A percentile compares a stretch with the other conserved stretches of the same genome.
These are phyloP conservation scores for Microctonus aethiopoides DNA, from an alignment of 2,888 invertebrate species.

Conservation along the genomic window DNA sequence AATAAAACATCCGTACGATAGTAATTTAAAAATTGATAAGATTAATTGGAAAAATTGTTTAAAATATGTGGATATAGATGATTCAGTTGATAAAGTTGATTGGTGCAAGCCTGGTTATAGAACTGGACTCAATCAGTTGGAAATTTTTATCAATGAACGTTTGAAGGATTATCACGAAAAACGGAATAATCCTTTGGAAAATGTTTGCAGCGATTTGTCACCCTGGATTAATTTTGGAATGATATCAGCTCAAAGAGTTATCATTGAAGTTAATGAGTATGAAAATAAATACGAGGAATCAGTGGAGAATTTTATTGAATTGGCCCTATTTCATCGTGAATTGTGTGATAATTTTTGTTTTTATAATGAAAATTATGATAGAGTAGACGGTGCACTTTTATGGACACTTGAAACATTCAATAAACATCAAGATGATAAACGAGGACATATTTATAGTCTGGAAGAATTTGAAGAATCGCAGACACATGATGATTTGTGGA, in stretches of 20 bases:
- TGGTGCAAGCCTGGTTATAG: slow-evolving; percentile 84
- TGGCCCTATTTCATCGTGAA: slow-evolving; percentile 87
- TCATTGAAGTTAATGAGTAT: slow-evolving; percentile 77
- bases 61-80: slow-evolving; percentile 76
- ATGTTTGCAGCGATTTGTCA: slow-evolving; percentile 84
- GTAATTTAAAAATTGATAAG: slow-evolving; percentile 60
- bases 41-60: slow-evolving; percentile 80
- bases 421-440: slow-evolving; percentile 83
- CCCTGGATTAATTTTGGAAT: slow-evolving; percentile 94
- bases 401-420: slow-evolving; percentile 87
- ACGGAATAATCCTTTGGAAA: slow-evolving; percentile 83
- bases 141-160: slow-evolving; percentile 77
- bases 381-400: slow-evolving; percentile 78
- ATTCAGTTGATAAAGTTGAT: slow-evolving; percentile 77
- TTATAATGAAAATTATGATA: slow-evolving; percentile 88
- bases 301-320: slow-evolving; percentile 85
- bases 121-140: slow-evolving; percentile 75
- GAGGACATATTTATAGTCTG: slow-evolving; percentile 78
- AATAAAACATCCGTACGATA: slow-evolving; percentile 73
- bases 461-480: slow-evolving; percentile 77
- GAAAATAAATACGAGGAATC: slow-evolving; percentile 75
- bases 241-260: slow-evolving; percentile 85
- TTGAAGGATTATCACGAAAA: slow-evolving; percentile 76
- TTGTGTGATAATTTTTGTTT: slow-evolving; percentile 91
- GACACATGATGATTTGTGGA: slow-evolving; percentile 92